These are phyloP conservation scores for Australoheros scitulus DNA, from an alignment of 2,113 vertebrate species.

Conservation along the genomic window DNA sequence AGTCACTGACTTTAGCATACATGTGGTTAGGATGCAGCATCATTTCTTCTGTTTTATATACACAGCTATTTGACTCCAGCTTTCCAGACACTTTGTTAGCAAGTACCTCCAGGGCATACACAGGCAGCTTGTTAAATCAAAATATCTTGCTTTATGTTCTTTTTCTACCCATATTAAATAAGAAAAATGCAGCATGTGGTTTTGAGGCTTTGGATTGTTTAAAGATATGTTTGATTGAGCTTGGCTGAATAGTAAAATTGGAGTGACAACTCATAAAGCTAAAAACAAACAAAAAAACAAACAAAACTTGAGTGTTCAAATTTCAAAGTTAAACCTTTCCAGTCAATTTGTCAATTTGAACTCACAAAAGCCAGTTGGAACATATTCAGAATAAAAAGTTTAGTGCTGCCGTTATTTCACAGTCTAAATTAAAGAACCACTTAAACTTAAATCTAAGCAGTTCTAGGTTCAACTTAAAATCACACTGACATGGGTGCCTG, in stretches of 20 bases:
- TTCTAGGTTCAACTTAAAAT: neutral
- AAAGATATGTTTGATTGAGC: slow-evolving; percentile 11
- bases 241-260: slow-evolving; percentile 1
- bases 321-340: neutral
- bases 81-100: slow-evolving; percentile 1
- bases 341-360: neutral
- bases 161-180: neutral
- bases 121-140: neutral
- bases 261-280: neutral
- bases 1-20: neutral
- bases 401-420: neutral
- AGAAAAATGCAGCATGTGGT: neutral
- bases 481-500: neutral
- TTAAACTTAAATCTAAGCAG: neutral
- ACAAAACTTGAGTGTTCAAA: neutral
- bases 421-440: neutral
- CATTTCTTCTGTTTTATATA: neutral
- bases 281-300: neutral
- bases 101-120: slow-evolving; percentile 1
- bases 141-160: neutral
- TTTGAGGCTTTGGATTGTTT: slow-evolving; percentile 3
- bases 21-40: neutral
- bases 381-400: neutral
- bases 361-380: neutral
- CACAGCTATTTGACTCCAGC: neutral